Evolutionary conservation across 2,888 invertebrate genomes (phyloP).

Genomic region (Ennomos fuscantarius): DNA sequence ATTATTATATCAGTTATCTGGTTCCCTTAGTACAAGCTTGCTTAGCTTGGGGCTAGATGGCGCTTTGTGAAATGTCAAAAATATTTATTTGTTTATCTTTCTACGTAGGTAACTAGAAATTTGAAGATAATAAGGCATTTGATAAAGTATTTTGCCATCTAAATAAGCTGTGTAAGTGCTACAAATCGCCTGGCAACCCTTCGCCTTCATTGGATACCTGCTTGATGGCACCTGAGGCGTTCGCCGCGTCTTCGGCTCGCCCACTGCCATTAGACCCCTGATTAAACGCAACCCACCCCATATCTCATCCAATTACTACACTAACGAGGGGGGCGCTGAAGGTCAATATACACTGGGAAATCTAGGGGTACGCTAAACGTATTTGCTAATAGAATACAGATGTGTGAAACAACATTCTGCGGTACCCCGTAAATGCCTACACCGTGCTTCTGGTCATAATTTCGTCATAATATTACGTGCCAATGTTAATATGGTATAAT

Average conservation of each 20-base stretch:
- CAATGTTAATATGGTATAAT: conserved; percentile 13
- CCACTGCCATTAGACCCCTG: conserved; percentile 68
- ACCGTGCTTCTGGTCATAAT: conserved; percentile 45
- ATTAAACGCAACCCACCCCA: conserved; percentile 65
- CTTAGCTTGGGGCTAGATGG: no score
- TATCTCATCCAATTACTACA: conserved; percentile 57
- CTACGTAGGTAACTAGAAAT: no score
- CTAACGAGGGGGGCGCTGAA: conserved; percentile 42
- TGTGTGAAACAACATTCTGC: conserved; percentile 75
- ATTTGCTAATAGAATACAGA: conserved; percentile 83
- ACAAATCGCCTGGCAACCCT: conserved; percentile 53
- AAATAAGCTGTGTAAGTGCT: neutral
- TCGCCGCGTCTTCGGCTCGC: conserved; percentile 72
- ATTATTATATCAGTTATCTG: no score
- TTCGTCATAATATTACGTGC: conserved; percentile 26
- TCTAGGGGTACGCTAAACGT: conserved; percentile 67
- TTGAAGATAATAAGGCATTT: no score
- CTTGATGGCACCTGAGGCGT: conserved; percentile 76
- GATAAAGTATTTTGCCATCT: neutral
- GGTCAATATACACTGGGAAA: conserved; percentile 57
- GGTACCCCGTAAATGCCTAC: conserved; percentile 64
- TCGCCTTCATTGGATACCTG: conserved; percentile 61
- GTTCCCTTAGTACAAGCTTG: no score
- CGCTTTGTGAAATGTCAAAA: no score
- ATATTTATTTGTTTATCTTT: no score